Evolutionary conservation across 2,113 vertebrate species (phyloP), one percentile per base, ranked within the genome.

Genomic region (Aptenodytes forsteri): DNA sequence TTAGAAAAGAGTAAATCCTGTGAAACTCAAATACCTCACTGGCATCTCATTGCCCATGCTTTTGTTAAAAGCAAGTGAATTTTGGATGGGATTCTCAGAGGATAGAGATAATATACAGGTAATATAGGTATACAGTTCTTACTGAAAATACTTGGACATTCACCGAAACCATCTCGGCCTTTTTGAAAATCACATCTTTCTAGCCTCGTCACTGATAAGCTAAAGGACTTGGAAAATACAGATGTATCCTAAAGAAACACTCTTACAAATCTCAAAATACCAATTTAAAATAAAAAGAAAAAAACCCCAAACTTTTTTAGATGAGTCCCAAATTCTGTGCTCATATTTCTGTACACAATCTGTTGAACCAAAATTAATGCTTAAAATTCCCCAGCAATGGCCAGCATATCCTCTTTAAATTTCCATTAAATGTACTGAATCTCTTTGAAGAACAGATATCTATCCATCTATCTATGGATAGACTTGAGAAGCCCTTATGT

Each of bases 201-300:
- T 84, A 56, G 46, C 15, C 20, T 65, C 5, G 4, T 80, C 55
- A 58, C 19, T 90, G 72, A 62, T 89, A 69, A 83, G 78, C 44
- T 75, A 30, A 89, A 84, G 25, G 30, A 58, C 49, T 73, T 91
- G 19, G 17, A 78, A 83, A 88, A 87, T 61, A 71, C 16, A 30
- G 7, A 71, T 90, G 3, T 49, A 75, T 86, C 54, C n/a, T 92
- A 83, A 92, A 87, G 64, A 88, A 95, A 72, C 32, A 90, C 54
- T 95, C 61, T 88, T 88, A 88, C 77, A 91, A 87, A 95, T 94
- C 66, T 88, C 50, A 80, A 93, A 97, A 95, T 89, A 94, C 3
- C n/a, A 83, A 64, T 93, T 92, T 40, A 65, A 83, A 86, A 84
- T 40, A 29, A 71, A 75, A 79, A 79, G 4, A 10, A n/a, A 73